phyloP scores from a whole-genome alignment of 2,113 vertebrate genomes.

The Merops nubicus region DNA sequence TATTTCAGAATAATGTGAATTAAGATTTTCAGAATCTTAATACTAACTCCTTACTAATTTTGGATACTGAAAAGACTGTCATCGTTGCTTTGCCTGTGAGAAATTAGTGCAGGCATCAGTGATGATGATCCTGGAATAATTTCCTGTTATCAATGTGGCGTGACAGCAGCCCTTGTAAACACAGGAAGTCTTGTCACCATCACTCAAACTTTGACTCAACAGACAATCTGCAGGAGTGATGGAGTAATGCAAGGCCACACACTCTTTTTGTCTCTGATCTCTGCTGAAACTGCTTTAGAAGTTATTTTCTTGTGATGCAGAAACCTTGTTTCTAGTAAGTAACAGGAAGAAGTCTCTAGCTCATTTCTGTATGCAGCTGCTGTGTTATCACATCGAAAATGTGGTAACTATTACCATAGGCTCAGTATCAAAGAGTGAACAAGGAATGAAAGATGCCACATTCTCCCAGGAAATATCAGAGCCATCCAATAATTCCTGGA shows the following conservation, averaged over 20 bases:
- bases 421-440: neutral
- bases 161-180: neutral
- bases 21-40: neutral
- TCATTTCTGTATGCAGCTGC: neutral
- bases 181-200: neutral
- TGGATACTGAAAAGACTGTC: neutral
- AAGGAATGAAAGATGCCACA: neutral
- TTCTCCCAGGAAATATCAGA: neutral
- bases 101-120: neutral
- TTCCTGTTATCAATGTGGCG: neutral
- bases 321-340: neutral
- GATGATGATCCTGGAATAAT: neutral
- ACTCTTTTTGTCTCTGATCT: neutral
- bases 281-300: neutral
- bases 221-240: neutral
- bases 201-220: neutral
- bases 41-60: neutral
- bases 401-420: neutral
- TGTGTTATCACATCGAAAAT: neutral
- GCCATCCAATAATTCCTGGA: neutral
- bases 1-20: neutral
- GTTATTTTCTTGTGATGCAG: neutral
- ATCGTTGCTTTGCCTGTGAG: neutral
- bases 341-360: neutral
- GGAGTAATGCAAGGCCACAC: neutral